Evolutionary conservation across 2,888 invertebrate genomes (phyloP).

Genomic region (Caenorhabditis wallacei): DNA sequence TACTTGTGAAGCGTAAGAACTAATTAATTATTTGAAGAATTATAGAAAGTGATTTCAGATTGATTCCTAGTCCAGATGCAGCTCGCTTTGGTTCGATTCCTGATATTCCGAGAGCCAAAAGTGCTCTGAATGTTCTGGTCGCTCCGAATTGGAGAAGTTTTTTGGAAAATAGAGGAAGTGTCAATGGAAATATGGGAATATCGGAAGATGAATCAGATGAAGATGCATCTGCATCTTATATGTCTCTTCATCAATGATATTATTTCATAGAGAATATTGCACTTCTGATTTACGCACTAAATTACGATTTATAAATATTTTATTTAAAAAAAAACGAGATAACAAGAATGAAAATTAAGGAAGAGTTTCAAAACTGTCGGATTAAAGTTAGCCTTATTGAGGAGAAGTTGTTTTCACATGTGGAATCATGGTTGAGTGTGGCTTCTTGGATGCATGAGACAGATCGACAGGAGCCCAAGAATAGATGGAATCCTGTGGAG

Average conservation of each 20-base stretch:
- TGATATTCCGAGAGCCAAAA: constrained; percentile 21
- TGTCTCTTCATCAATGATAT: constrained; percentile 9
- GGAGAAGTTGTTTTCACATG: too few relatives aligned
- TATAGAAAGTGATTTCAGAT: not conserved
- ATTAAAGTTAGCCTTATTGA: too few relatives aligned
- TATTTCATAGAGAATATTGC: not conserved
- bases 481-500: not conserved
- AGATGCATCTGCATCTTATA: constrained; percentile 7
- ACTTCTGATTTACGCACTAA: too few relatives aligned
- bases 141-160: constrained; percentile 44
- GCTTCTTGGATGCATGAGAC: not conserved
- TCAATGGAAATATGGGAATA: not conserved
- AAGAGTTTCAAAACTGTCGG: too few relatives aligned
- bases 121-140: constrained; percentile 34
- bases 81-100: constrained; percentile 6
- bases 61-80: constrained; percentile 3
- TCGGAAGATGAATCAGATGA: constrained; percentile 16
- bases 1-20: constrained; percentile 43
- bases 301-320: too few relatives aligned
- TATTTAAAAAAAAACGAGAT: too few relatives aligned
- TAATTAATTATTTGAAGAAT: not conserved
- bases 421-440: not conserved
- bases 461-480: not conserved
- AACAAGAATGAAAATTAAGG: too few relatives aligned
- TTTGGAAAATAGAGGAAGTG: constrained; percentile 29